A percentile compares a stretch with the other conserved stretches of the same genome.
phyloP scores from a whole-genome alignment of 2,113 vertebrate genomes.

The Eurypyga helias region DNA sequence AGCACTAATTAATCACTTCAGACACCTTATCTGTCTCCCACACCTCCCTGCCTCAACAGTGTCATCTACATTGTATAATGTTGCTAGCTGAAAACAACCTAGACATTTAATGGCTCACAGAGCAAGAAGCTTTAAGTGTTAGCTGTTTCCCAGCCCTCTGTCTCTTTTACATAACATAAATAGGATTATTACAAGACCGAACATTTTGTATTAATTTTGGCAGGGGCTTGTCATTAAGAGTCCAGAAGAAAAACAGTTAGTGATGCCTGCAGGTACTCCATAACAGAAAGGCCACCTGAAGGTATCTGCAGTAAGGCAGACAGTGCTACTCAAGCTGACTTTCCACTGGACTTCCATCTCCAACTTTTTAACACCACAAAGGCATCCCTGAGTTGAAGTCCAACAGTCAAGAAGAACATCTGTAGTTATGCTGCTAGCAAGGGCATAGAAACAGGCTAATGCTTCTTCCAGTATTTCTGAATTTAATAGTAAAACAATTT shows the following conservation, averaged over 20 bases:
- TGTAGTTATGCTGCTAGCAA: background rate
- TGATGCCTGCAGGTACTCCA: background rate
- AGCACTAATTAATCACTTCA: slow-evolving; percentile 38
- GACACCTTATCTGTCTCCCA: slow-evolving; percentile 42
- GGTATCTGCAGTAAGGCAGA: background rate
- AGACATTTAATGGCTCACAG: background rate
- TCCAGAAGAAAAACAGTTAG: rapidly evolving
- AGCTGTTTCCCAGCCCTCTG: background rate
- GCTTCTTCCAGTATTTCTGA: background rate
- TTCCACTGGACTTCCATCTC: background rate
- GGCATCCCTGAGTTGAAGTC: background rate
- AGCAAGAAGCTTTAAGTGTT: background rate
- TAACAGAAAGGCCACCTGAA: background rate
- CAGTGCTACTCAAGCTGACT: no score
- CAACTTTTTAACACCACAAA: background rate
- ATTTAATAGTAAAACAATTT: background rate
- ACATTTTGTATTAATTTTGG: background rate
- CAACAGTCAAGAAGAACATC: background rate
- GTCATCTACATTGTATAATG: background rate
- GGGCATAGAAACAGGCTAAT: background rate
- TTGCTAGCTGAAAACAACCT: background rate
- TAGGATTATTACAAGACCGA: background rate
- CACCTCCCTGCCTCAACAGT: background rate
- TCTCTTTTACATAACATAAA: background rate
- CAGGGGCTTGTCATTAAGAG: background rate